These are phyloP conservation scores for Tokudaia tokunoshimensis DNA, from an alignment of 2,797 vertebrate genomes.

Conservation along the genomic window DNA sequence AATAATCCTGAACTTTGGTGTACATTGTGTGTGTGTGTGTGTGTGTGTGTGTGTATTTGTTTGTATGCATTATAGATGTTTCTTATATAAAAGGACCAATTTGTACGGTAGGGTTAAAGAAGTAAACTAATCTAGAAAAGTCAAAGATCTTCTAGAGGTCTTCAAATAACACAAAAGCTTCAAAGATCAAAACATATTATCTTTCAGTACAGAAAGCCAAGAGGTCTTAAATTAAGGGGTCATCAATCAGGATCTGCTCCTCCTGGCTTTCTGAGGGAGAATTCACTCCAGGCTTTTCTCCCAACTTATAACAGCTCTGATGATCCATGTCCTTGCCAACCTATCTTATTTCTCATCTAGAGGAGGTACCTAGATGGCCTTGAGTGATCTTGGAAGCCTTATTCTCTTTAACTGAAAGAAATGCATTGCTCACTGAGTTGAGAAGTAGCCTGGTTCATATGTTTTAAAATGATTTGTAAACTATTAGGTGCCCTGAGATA, in stretches of 20 bases:
- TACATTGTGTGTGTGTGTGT: background rate
- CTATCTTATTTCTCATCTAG: background rate
- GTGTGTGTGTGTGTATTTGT: background rate
- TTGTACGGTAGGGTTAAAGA: background rate
- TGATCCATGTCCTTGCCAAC: background rate
- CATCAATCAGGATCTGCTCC: background rate
- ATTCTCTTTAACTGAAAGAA: constrained; percentile 18
- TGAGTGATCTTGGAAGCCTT: constrained; percentile 56
- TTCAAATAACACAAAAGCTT: background rate
- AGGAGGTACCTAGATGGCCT: background rate
- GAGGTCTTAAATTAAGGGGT: background rate
- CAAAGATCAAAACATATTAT: background rate
- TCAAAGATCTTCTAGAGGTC: background rate
- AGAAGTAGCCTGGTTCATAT: background rate
- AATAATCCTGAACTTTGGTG: background rate
- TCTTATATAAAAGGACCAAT: background rate
- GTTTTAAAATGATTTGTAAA: constrained; percentile 31
- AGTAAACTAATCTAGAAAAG: background rate
- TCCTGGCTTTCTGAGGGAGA: background rate
- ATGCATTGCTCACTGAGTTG: background rate
- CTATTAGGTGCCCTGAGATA: background rate
- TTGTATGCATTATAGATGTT: background rate
- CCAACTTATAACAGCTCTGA: background rate
- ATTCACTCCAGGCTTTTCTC: background rate
- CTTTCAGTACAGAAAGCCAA: background rate